These are phyloP conservation scores for Sigmodon hispidus DNA, from an alignment of 2,113 vertebrate genomes.

Conservation along the genomic window DNA sequence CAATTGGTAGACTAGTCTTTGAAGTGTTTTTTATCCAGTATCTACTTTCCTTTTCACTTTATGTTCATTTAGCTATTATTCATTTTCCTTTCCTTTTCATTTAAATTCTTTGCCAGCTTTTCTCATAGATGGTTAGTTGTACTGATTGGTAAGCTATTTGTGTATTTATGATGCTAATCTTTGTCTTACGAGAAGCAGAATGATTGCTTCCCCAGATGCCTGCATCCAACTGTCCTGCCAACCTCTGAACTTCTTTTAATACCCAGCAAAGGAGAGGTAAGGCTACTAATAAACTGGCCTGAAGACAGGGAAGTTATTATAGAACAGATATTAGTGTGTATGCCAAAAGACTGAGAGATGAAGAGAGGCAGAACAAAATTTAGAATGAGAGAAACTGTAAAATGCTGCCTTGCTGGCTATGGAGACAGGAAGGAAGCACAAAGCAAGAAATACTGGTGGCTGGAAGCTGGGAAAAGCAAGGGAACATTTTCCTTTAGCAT, in stretches of 20 bases:
- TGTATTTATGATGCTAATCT: background rate
- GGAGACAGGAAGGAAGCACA: background rate
- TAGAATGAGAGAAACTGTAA: background rate
- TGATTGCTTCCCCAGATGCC: background rate
- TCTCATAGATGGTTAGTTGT: background rate
- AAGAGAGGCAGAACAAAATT: background rate
- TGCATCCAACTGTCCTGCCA: background rate
- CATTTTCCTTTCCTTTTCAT: background rate
- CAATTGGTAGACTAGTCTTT: background rate
- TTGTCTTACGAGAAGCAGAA: background rate
- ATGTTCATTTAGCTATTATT: background rate
- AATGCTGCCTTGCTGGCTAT: background rate
- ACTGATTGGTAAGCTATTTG: background rate
- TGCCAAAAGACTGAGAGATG: background rate
- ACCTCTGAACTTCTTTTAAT: background rate
- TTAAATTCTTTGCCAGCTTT: background rate
- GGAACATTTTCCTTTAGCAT: background rate
- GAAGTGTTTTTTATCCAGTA: background rate
- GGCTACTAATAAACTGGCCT: background rate
- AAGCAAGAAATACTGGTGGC: background rate
- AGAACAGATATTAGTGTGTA: background rate
- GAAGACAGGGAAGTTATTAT: background rate
- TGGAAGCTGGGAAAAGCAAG: background rate
- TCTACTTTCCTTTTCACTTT: background rate
- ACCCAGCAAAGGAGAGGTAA: background rate